Evolutionary conservation across 2,113 vertebrate genomes (phyloP).

Genomic region (Apistogramma diplotaenia): DNA sequence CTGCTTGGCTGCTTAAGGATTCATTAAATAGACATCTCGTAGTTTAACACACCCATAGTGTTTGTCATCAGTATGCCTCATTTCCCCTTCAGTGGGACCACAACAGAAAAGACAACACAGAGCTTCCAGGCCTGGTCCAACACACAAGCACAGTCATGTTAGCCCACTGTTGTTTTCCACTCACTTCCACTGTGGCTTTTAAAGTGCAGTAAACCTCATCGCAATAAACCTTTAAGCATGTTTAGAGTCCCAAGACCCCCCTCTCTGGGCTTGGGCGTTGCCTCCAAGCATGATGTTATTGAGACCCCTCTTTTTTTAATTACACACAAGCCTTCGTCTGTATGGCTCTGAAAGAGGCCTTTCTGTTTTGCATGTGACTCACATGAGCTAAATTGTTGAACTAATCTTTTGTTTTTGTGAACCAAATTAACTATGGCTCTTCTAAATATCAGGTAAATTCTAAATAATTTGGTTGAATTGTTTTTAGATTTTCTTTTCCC

Average conservation of each 20-base stretch:
- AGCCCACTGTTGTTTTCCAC: constrained; percentile 60
- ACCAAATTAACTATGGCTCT: background rate
- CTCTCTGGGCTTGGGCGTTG: constrained; percentile 54
- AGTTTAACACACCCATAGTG: constrained; percentile 68
- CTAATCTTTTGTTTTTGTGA: constrained; percentile 33
- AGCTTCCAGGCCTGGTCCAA: constrained; percentile 65
- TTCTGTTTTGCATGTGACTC: constrained; percentile 65
- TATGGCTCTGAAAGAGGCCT: constrained; percentile 25
- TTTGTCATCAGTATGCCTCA: constrained; percentile 73
- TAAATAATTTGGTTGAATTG: constrained; percentile 22
- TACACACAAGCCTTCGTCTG: constrained; percentile 55
- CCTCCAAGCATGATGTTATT: constrained; percentile 66
- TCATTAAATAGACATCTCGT: constrained; percentile 74
- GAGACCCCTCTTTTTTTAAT: constrained; percentile 66
- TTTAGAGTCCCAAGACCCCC: constrained; percentile 43
- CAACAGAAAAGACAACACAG: constrained; percentile 48
- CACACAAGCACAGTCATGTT: constrained; percentile 69
- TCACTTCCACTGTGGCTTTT: constrained; percentile 59
- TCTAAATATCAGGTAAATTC: constrained; percentile 11
- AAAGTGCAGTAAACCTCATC: constrained; percentile 59
- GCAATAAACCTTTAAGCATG: constrained; percentile 70
- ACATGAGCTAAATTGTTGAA: constrained; percentile 17
- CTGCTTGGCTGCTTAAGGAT: constrained; percentile 51
- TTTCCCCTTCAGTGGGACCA: constrained; percentile 59
- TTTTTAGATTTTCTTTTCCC: background rate